Base-by-base conservation (phyloP, 2,888 invertebrate species). In the Phengaris arion region DNA sequence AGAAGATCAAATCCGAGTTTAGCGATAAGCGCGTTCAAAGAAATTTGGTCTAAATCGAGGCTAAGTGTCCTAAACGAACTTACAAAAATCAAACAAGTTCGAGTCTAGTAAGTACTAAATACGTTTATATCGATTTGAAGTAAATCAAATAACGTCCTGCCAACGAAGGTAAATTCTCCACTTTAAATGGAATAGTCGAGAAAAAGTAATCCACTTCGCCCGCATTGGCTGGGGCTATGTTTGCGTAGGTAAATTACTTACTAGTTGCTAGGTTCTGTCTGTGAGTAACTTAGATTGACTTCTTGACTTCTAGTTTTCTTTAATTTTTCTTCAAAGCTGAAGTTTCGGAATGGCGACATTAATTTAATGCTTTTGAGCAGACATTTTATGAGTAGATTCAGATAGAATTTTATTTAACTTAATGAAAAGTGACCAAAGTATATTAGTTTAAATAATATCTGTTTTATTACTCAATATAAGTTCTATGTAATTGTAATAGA, bases 201-300 rank as follows among this genome's bases (percentile, higher is more conserved):
- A 82, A 82, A 83, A 84, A 82, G 83, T 83, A 84, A 83, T 82
- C 83, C 83, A 80, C 81, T 78, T 79, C 79, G 82, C 83, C 81
- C 35, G 35, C 35, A 80, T 78, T 75, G 76, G 81, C 81, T 77
- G 76, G 81, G 80, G 79, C 78, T 79, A 81, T 79, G 83, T 82
- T 84, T 83, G 83, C 83, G 81, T 81, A 83, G 80, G 83, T 81
- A 85, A 85, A 85, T 85, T 84, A 84, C 83, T 84, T 84, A 81
- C 79, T 86, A 84, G 84, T 84, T 84, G 82, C 79, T 86, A 86
- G 85, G 85, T 85, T 83, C 87, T 86, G 85, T 86, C 86, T 85
- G 83, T 80, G 85, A 84, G 81, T 84, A 88, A 90, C 87, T 90
- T 90, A 89, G 85, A 90, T 90, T 90, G 89, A 86, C 84, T 80